Percentiles rank a stretch among this genome's conserved stretches.
Evolutionary conservation across 35 echinoderm and acorn worm genomes (phyloP).

Genomic region (Antedon bifida): DNA sequence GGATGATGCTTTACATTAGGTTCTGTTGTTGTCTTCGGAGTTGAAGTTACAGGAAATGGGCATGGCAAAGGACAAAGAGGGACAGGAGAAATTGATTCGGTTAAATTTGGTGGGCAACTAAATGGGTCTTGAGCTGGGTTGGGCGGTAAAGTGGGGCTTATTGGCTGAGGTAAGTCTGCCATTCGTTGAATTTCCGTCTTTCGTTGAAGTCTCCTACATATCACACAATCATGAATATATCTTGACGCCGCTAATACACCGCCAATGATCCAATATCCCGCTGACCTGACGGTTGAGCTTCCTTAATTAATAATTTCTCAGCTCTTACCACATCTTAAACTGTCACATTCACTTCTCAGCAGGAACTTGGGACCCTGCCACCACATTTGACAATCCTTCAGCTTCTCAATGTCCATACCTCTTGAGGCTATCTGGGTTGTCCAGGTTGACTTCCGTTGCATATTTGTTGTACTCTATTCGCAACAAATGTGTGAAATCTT

Average conservation of each 20-base stretch:
- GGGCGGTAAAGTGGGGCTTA: no score
- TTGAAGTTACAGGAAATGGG: no score
- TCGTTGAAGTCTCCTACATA: neutral
- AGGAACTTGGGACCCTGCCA: conserved; percentile 46
- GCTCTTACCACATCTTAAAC: no score
- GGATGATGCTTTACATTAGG: no score
- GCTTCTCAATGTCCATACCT: conserved; percentile 23
- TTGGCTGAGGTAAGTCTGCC: neutral
- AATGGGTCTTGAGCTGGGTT: no score
- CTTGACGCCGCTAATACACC: neutral
- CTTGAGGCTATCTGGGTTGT: conserved; percentile 39
- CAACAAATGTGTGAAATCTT: conserved; percentile 45
- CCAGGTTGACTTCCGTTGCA: neutral
- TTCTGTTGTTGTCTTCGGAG: no score
- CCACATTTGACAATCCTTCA: conserved; percentile 28
- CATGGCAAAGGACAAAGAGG: no score
- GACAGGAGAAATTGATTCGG: no score
- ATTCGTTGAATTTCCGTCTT: neutral
- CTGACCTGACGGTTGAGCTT: neutral
- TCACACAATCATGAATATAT: neutral
- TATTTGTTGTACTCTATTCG: conserved; percentile 53
- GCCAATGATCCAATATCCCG: neutral
- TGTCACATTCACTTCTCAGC: no score
- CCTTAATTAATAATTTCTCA: no score
- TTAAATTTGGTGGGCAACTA: no score